Evolutionary conservation across 2,888 invertebrate genomes (phyloP).

Genomic region (Tinea semifulvella): DNA sequence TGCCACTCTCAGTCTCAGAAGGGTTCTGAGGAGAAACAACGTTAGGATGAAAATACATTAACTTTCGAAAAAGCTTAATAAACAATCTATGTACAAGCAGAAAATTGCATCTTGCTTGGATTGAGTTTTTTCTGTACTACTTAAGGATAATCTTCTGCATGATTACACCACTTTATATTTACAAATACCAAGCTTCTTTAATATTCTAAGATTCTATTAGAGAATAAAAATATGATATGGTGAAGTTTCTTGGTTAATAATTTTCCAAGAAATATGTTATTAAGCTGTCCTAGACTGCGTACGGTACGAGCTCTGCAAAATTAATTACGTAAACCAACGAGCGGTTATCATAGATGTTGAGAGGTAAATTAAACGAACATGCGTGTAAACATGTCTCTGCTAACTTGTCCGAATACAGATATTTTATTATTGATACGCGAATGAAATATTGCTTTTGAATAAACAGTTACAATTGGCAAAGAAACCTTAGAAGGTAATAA

Average conservation of each 20-base stretch:
- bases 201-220: background rate
- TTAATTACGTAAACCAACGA: slow-evolving; percentile 53
- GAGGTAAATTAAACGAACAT: slow-evolving; percentile 48
- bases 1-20: too few species aligned
- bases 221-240: slow-evolving; percentile 6
- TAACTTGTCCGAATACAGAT: background rate
- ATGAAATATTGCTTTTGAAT: slow-evolving; percentile 1
- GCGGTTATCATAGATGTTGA: slow-evolving; percentile 42
- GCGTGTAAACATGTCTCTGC: slow-evolving; percentile 23
- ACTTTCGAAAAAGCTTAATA: slow-evolving; percentile 24
- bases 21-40: too few species aligned
- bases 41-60: slow-evolving; percentile 20
- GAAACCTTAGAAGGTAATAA: background rate
- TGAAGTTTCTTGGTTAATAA: slow-evolving; percentile 16
- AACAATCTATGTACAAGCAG: slow-evolving; percentile 18
- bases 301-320: slow-evolving; percentile 40
- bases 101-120: slow-evolving; percentile 23
- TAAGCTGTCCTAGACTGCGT: slow-evolving; percentile 22
- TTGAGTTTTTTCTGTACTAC: background rate
- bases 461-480: background rate
- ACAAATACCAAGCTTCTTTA: background rate
- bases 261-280: slow-evolving; percentile 22
- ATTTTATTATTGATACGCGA: background rate
- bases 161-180: slow-evolving; percentile 2
- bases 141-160: slow-evolving; percentile 2